Evolutionary conservation across 2,888 invertebrate genomes (phyloP).

Genomic region (Diplolepis rosae): DNA sequence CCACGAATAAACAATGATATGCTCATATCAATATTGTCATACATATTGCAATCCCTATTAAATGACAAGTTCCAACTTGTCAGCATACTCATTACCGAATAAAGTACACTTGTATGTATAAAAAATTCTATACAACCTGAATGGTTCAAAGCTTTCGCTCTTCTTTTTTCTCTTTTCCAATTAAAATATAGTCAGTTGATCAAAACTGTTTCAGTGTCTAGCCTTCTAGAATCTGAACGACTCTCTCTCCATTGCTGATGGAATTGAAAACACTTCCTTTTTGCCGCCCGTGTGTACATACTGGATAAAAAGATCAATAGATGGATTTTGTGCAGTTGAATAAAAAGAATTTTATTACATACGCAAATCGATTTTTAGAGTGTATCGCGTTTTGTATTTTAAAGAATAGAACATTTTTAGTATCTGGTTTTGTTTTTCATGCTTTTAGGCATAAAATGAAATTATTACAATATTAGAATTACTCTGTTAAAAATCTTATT

Average conservation of each 20-base stretch:
- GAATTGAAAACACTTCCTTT: background rate
- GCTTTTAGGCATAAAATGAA: no score
- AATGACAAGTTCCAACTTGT: background rate
- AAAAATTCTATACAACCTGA: background rate
- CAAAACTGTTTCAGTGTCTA: background rate
- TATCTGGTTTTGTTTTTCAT: background rate
- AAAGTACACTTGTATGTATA: background rate
- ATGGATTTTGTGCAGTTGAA: background rate
- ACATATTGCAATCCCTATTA: conserved; percentile 1
- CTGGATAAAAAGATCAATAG: background rate
- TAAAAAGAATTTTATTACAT: background rate
- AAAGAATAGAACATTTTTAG: background rate
- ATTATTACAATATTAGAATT: no score
- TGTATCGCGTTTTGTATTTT: background rate
- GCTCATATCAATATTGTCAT: background rate
- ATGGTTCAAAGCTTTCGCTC: background rate
- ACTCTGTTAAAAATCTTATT: no score
- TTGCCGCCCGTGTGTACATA: background rate
- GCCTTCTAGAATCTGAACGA: background rate
- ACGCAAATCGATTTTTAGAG: background rate
- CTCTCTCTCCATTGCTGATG: background rate
- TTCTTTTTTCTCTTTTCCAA: background rate
- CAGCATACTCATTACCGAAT: background rate
- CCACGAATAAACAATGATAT: background rate
- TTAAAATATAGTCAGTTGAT: conserved; percentile 5